Percentiles rank a stretch among this genome's conserved stretches.
Evolutionary conservation across 2,113 vertebrate genomes (phyloP).

Genomic region (Gavialis gangeticus): DNA sequence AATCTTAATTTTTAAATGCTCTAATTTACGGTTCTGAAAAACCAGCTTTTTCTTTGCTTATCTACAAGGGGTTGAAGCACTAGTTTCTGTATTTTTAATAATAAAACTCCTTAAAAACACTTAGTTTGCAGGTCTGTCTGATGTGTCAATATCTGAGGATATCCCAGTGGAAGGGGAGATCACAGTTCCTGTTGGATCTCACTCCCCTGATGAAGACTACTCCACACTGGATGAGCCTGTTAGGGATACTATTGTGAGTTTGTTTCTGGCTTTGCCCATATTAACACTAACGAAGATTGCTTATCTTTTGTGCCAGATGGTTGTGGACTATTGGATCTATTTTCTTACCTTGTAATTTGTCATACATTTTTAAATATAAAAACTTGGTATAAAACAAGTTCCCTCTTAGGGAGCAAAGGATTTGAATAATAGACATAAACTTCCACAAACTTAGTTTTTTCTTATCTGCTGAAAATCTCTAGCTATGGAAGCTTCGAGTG

Average conservation of each 20-base stretch:
- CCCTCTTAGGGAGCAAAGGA: background rate
- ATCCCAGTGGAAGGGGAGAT: slow-evolving; percentile 96
- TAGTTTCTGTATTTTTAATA: background rate
- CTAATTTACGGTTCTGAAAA: background rate
- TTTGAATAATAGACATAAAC: background rate
- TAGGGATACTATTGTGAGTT: slow-evolving; percentile 90
- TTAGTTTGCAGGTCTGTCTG: slow-evolving; percentile 91
- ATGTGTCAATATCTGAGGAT: slow-evolving; percentile 92
- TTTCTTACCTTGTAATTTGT: background rate
- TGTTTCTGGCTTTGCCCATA: accelerated
- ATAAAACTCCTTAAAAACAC: accelerated
- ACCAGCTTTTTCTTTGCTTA: background rate
- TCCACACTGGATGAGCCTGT: slow-evolving; percentile 97
- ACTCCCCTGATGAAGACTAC: slow-evolving; percentile 84
- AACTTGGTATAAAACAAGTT: background rate
- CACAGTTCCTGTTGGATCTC: slow-evolving; percentile 84
- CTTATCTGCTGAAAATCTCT: background rate
- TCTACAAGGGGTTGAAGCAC: accelerated
- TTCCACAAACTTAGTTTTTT: background rate
- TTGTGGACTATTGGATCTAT: accelerated
- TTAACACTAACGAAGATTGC: accelerated
- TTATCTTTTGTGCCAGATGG: background rate
- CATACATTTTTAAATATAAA: background rate
- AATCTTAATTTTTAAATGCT: accelerated
- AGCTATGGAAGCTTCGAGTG: background rate